Evolutionary conservation across 2,113 vertebrate species (phyloP), one percentile per base, ranked within the genome.

Genomic region (Vimba vimba): DNA sequence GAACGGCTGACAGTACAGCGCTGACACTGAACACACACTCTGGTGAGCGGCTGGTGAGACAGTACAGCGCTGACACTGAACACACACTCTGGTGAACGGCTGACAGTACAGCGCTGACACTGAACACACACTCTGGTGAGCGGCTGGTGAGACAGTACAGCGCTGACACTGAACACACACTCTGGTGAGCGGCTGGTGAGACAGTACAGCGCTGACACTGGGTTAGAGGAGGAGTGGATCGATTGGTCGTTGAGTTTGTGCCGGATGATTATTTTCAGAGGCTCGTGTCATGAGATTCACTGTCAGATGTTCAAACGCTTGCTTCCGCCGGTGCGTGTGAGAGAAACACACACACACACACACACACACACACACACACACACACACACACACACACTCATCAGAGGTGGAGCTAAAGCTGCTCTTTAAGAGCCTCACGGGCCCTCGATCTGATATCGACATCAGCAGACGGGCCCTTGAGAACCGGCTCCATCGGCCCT

Each of bases 401-500:
- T 71, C 36, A 71, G 68, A 23, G 68, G 68, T 9, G 68, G 68
- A 71, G 68, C 68, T 71, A 73, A n/a, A n/a, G 21, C 69, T n/a
- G 69, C 69, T 73, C 19, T 73, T 73, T 73, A 73, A 43, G 69
- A n/a, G 0, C 69, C 69, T 39, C 36, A 11, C 36, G 21, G 68
- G 68, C 8, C 90, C 4, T 69, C 12, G 62, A 88, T 92, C 88
- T 78, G 88, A 92, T 93, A 93, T 93, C 83, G 85, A 93, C 92
- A 92, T 90, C 90, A 88, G 88, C 88, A 92, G 91, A 92, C 87
- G 87, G 84, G 86, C 89, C 93, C 92, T 84, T 79, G 93, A 92
- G 92, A 92, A 88, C 33, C 27, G 86, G 87, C 83, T 84, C 82
- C 86, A 82, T 79, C 89, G 91, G 92, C 88, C 91, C 89, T 90